Conservation (phyloP, 37 sponge, comb jelly and placozoan genomes). For the Oscarella lobularis region DNA sequence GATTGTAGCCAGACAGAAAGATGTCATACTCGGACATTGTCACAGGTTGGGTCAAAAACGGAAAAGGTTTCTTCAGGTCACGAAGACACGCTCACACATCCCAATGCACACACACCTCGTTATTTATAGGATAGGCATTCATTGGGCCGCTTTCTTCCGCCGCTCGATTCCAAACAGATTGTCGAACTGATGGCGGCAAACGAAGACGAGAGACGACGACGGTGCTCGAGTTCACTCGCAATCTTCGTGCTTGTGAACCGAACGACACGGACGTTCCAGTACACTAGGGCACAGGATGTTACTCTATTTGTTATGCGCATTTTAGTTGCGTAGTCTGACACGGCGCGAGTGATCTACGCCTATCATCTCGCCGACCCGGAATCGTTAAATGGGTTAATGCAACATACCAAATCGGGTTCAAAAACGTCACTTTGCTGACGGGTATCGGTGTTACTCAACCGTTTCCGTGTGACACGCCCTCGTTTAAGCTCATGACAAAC, state of each 20-base stretch:
- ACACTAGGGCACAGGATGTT: too few species aligned
- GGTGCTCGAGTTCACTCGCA: constrained; percentile 1
- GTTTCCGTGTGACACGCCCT: too few species aligned
- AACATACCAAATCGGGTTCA: background rate
- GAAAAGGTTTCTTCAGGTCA: too few species aligned
- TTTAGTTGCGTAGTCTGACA: background rate
- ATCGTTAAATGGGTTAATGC: background rate
- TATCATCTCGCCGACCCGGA: background rate
- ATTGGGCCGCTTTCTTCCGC: background rate
- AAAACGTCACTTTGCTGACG: background rate
- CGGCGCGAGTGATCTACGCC: background rate
- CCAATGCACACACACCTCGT: too few species aligned
- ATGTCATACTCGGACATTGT: too few species aligned
- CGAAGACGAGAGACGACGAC: background rate
- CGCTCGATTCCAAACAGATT: background rate
- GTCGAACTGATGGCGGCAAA: background rate
- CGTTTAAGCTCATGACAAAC: too few species aligned
- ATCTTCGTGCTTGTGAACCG: background rate
- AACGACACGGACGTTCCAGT: background rate
- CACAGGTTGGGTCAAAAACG: too few species aligned
- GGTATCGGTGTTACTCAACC: background rate
- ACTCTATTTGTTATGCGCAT: too few species aligned
- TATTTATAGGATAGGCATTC: background rate
- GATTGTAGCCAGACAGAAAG: too few species aligned
- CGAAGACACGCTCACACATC: too few species aligned